Evolutionary conservation across 2,113 vertebrate genomes (phyloP).

Genomic region (Bufo gargarizans): DNA sequence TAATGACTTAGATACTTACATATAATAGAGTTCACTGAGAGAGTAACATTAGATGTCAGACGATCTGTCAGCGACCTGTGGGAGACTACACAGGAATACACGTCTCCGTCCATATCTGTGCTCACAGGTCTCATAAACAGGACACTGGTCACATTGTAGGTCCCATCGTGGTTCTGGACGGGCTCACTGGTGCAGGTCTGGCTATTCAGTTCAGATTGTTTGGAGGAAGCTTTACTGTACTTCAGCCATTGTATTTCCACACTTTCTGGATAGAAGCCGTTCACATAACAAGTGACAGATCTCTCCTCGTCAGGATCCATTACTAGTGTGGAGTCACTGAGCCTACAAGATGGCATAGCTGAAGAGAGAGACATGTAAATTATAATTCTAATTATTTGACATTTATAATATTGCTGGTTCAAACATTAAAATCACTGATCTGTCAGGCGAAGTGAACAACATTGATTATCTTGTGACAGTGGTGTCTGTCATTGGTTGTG

Average conservation of each 20-base stretch:
- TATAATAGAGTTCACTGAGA: neutral
- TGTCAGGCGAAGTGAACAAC: too few relatives aligned
- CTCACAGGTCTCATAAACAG: slow-evolving; percentile 44
- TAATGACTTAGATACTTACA: neutral
- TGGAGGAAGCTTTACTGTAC: neutral
- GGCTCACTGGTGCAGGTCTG: neutral
- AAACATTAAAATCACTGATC: too few relatives aligned
- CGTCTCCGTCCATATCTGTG: slow-evolving; percentile 15
- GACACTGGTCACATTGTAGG: slow-evolving; percentile 56
- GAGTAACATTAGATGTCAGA: neutral
- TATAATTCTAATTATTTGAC: too few relatives aligned
- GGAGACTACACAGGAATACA: slow-evolving; percentile 56
- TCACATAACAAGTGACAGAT: slow-evolving; percentile 10
- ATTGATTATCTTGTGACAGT: too few relatives aligned
- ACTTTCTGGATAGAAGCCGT: neutral
- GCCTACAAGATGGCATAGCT: neutral
- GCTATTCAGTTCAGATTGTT: neutral
- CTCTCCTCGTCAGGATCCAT: neutral
- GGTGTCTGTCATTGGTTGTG: too few relatives aligned
- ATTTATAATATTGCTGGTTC: too few relatives aligned
- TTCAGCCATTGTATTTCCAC: neutral
- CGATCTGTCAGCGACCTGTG: neutral
- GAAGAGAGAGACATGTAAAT: neutral
- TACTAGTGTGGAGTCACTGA: neutral
- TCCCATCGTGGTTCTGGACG: slow-evolving; percentile 50